Evolutionary conservation across 53 echinoderm and acorn worm genomes (phyloP), one percentile per base, ranked within the genome.

Genomic region (Henricia sp.): DNA sequence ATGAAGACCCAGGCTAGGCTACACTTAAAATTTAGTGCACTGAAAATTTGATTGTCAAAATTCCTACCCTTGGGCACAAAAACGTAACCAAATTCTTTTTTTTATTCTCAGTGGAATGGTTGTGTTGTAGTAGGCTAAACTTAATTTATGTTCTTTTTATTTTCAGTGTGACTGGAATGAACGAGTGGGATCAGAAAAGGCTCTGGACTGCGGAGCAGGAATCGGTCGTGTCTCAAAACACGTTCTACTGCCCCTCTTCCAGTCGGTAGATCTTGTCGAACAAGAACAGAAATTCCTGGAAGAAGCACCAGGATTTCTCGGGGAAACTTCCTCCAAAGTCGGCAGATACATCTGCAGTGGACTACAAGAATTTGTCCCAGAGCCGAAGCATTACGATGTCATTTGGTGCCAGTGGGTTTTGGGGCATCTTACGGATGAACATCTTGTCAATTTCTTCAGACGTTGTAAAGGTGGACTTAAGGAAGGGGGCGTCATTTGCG

Each of bases 361-460:
- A 11, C 92, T 96, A 4, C 96, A 96, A 33, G 72, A 91, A 12
- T 96, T 94, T 52, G 86, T 57, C 0, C 96, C 96, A 2, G 74
- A 87, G 44, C 67, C 94, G 2, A 69, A 90, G 60, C 82, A 82
- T 70, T 96, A 94, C 35, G 96, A 96, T 27, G 87, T 96, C 19
- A 96, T 96, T 58, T 96, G 96, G 96, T 73, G 87, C 33, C 96
- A 96, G 92, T 96, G 96, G 96, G 96, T 96, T 20, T 60, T 96
- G 0, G 96, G 96, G 1, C 95, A 95, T 68, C 89, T 95, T 27
- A 90, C 90, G 0, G 96, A 96, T 28, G 94, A 96, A 23, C 94
- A 96, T 59, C 43, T 96, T 30, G 72, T 96, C 25, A 29, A 68
- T 33, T 96, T 96, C 52, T 76, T 96, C 50, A 91, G 90, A 78